Percentiles rank a stretch among this genome's conserved stretches.
phyloP scores from a whole-genome alignment of 2,888 invertebrate species.

The Ectemnius continuus region DNA sequence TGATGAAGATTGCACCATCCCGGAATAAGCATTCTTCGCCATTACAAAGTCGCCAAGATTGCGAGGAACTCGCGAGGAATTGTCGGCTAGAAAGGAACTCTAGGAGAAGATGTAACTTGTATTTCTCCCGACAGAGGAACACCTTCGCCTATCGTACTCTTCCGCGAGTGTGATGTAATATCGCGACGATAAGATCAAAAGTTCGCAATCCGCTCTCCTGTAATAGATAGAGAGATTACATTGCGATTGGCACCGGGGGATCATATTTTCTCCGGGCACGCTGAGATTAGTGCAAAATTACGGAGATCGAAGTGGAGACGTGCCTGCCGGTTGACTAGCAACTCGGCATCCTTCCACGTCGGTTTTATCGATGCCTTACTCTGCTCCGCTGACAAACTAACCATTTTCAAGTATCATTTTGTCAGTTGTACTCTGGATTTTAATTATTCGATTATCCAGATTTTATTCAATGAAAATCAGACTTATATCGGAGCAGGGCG shows the following conservation, averaged over 20 bases:
- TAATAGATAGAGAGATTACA: constrained; percentile 75
- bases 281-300: constrained; percentile 74
- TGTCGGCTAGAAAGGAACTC: not conserved
- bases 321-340: constrained; percentile 43
- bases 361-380: too few relatives aligned
- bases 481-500: not conserved
- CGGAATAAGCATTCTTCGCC: too few relatives aligned
- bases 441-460: too few relatives aligned
- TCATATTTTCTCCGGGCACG: constrained; percentile 67
- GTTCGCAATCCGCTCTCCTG: constrained; percentile 47
- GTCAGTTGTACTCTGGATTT: too few relatives aligned
- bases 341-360: too few relatives aligned
- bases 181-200: constrained; percentile 55
- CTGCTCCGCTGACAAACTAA: not conserved
- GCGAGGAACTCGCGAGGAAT: constrained; percentile 24
- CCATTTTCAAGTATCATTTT: not conserved
- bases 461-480: too few relatives aligned
- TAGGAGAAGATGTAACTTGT: constrained; percentile 25
- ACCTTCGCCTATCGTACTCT: constrained; percentile 12
- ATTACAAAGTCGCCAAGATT: constrained; percentile 9
- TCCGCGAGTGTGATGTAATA: constrained; percentile 36
- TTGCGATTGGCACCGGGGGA: constrained; percentile 70
- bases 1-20: too few relatives aligned
- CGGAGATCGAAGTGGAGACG: constrained; percentile 67
- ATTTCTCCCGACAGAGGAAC: not conserved